Conservation (phyloP, 1,140 invertebrate genomes). For the Anastrepha obliqua region DNA sequence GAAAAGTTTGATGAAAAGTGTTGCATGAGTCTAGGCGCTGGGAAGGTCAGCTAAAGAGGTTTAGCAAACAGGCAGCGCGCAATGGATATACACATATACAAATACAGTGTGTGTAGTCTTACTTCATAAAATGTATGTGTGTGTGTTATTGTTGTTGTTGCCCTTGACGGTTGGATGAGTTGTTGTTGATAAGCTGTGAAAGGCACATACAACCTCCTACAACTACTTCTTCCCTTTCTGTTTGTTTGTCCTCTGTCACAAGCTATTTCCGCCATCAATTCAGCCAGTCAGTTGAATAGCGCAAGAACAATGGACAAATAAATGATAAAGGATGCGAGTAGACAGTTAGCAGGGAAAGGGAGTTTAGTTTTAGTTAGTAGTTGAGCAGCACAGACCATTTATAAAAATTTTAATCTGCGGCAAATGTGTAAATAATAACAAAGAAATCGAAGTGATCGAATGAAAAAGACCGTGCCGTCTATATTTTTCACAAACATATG, state of each 20-base stretch:
- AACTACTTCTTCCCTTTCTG: not conserved
- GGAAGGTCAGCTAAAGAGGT: slow-evolving; percentile 14
- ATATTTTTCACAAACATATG: not conserved
- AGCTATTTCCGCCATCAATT: slow-evolving; percentile 44
- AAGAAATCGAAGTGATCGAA: not conserved
- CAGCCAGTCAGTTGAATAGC: slow-evolving; percentile 4
- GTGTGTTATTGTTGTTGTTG: not conserved
- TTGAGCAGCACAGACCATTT: not conserved
- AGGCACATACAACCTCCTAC: not conserved
- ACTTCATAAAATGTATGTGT: not conserved
- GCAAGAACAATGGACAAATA: slow-evolving; percentile 28
- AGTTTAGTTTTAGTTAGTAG: not conserved
- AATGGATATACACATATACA: not conserved
- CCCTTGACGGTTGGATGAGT: not conserved
- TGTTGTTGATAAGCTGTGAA: slow-evolving; percentile 33
- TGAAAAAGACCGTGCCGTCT: not conserved
- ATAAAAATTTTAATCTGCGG: not conserved
- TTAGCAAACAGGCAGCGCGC: not conserved
- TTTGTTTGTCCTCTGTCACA: slow-evolving; percentile 17
- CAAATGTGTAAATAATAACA: not conserved
- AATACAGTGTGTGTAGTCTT: not conserved
- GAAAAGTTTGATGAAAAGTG: not conserved
- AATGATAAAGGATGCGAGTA: not conserved
- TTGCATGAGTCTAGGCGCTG: not conserved
- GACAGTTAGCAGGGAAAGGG: not conserved